These are phyloP conservation scores for Lethrus apterus DNA, from an alignment of 1,140 invertebrate species.

Conservation along the genomic window DNA sequence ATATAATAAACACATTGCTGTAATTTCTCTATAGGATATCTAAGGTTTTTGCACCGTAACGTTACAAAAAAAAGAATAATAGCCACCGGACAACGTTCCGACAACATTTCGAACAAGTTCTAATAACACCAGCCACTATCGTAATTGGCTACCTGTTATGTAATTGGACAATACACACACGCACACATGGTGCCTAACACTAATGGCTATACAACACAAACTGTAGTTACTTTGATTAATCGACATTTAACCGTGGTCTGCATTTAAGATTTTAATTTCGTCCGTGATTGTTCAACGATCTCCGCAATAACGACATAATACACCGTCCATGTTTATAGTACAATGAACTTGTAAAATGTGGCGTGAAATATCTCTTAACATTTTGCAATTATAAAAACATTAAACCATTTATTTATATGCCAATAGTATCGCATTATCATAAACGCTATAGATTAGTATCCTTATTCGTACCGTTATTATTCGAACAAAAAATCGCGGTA, in stretches of 20 bases:
- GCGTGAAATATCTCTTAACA: constrained; percentile 10
- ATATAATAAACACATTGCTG: too few species aligned
- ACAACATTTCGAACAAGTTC: constrained; percentile 21
- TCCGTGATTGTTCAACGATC: constrained; percentile 7
- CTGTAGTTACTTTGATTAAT: constrained; percentile 18
- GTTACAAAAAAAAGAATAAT: too few species aligned
- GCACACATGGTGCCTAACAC: constrained; percentile 9
- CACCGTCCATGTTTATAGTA: constrained; percentile 11
- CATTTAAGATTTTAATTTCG: constrained; percentile 5
- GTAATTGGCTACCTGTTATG: constrained; percentile 22
- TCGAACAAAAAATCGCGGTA: too few species aligned
- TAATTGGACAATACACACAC: constrained; percentile 20
- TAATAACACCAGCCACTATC: constrained; percentile 15
- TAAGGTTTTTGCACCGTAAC: too few species aligned
- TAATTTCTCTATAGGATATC: too few species aligned
- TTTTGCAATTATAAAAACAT: constrained; percentile 19
- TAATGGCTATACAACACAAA: constrained; percentile 15
- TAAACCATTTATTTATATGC: constrained; percentile 9
- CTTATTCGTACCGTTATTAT: neutral
- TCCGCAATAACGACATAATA: constrained; percentile 8
- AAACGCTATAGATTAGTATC: neutral
- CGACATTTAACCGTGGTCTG: constrained; percentile 11
- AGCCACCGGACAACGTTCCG: constrained; percentile 14
- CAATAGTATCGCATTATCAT: neutral
- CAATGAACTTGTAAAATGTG: constrained; percentile 13